Conservation (phyloP, 23 tunicate species). For the Trididemnum nubilum region DNA sequence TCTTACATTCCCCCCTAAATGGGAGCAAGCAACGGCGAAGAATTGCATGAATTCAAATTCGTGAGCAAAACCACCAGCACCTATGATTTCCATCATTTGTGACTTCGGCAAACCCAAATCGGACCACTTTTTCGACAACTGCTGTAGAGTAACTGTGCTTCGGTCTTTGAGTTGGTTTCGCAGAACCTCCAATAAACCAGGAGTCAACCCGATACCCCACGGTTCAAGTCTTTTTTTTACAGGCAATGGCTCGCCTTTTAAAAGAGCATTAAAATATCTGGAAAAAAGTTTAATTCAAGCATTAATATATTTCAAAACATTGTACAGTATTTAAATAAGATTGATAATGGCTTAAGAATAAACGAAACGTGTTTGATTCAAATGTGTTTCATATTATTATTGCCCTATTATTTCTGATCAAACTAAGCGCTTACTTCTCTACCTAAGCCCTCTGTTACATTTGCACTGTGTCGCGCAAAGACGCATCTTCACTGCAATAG, state of each 20-base stretch:
- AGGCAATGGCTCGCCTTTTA: slow-evolving; percentile 83
- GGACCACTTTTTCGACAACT: slow-evolving; percentile 64
- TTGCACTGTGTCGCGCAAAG: no score
- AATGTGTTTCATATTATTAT: no score
- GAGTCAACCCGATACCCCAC: slow-evolving; percentile 74
- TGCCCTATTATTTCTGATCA: no score
- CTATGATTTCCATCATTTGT: slow-evolving; percentile 66
- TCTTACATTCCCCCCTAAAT: slow-evolving; percentile 79
- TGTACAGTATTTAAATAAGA: no score
- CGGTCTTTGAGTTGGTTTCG: slow-evolving; percentile 66
- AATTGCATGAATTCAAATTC: slow-evolving; percentile 79
- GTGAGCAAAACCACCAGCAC: slow-evolving; percentile 83
- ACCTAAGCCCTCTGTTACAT: no score
- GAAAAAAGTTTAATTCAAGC: no score
- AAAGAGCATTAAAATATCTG: slow-evolving; percentile 82
- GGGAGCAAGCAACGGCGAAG: slow-evolving; percentile 92
- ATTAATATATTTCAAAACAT: neutral
- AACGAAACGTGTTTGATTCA: no score
- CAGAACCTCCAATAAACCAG: slow-evolving; percentile 88
- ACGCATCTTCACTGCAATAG: no score
- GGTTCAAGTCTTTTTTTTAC: slow-evolving; percentile 91
- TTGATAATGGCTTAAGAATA: no score
- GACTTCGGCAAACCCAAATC: slow-evolving; percentile 88
- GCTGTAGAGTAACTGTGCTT: slow-evolving; percentile 21
- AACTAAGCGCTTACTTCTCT: no score